Conservation (phyloP, 2,888 invertebrate species). For the Argyra leucocephala region DNA sequence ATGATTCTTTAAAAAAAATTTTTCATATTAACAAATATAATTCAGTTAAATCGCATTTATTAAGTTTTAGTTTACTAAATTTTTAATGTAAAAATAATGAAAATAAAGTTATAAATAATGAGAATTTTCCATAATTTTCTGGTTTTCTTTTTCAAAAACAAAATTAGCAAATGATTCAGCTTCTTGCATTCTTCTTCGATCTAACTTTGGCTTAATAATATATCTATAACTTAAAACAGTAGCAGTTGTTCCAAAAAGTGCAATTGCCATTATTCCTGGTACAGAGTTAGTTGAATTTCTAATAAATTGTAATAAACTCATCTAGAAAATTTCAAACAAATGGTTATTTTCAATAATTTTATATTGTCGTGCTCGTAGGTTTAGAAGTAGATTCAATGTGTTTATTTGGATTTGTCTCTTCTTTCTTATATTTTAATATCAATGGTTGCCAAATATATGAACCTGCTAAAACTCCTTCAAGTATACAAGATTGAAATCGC, state of each 20-base stretch:
- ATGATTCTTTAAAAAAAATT: not conserved
- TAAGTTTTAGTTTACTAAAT: not conserved
- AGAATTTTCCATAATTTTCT: not conserved
- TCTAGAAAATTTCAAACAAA: slow-evolving; percentile 28
- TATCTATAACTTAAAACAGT: slow-evolving; percentile 30
- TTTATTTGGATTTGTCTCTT: slow-evolving; percentile 17
- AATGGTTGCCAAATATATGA: slow-evolving; percentile 45
- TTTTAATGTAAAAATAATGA: not conserved
- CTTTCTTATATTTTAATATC: slow-evolving; percentile 32
- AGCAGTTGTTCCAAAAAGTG: slow-evolving; percentile 30
- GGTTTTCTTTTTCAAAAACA: slow-evolving; percentile 34
- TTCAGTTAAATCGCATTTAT: not conserved
- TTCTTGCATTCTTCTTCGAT: slow-evolving; percentile 30
- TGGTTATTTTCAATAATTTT: slow-evolving; percentile 13
- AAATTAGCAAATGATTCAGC: slow-evolving; percentile 37
- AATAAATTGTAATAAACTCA: slow-evolving; percentile 34
- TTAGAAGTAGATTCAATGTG: not conserved
- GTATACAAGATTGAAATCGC: too few species aligned
- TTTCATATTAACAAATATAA: not conserved
- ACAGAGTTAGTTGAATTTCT: slow-evolving; percentile 29
- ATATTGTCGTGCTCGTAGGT: not conserved
- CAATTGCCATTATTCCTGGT: slow-evolving; percentile 35
- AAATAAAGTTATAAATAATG: not conserved
- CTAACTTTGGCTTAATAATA: slow-evolving; percentile 32
- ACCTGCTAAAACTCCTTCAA: slow-evolving; percentile 34